Evolutionary conservation across 2,113 vertebrate genomes (phyloP), one percentile per base, ranked within the genome.

Genomic region (Spheniscus mendiculus): DNA sequence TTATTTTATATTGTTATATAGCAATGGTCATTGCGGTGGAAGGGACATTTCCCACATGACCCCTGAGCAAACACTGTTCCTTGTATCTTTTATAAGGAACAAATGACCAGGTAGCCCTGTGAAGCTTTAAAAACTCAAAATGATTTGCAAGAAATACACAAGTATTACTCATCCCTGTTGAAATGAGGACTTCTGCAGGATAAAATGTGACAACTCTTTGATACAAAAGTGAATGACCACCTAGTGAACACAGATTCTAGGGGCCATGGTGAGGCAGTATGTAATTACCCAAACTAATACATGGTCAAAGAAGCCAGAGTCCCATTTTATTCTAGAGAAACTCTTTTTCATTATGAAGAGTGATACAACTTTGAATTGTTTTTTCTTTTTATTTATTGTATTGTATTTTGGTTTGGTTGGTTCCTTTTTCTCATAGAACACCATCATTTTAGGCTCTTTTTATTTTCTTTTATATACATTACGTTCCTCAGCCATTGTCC

Each of bases 361-460:
- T 15, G 5, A 44, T 42, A 29, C 6, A 47, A 19, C 3, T 65
- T 92, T 17, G 15, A 1, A 0, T 66, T 61, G 2, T 0, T 3
- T n/a, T 88, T 73, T 49, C 7, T 27, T 27, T 72, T 49, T 66
- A 32, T 56, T 65, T 53, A 26, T 67, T n/a, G 6, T 23, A 10
- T 30, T 5, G 2, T 15, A 27, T 72, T 83, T 86, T 50, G 16
- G 2, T 26, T 59, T 79, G 4, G 2, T 84, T 71, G 5, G 16
- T 38, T 86, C 4, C 11, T 65, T 93, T 94, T 69, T 38, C 29
- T 29, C 4, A 9, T 10, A 72, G 30, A 49, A 56, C 23, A 53
- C 5, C 16, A 34, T 40, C 2, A 20, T 30, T 77, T 58, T 18
- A 49, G 26, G 27, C 5, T 67, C 34, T n/a, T 90, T 23, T 53